phyloP scores from a whole-genome alignment of 23 tunicate genomes.

The Pegea sp. region DNA sequence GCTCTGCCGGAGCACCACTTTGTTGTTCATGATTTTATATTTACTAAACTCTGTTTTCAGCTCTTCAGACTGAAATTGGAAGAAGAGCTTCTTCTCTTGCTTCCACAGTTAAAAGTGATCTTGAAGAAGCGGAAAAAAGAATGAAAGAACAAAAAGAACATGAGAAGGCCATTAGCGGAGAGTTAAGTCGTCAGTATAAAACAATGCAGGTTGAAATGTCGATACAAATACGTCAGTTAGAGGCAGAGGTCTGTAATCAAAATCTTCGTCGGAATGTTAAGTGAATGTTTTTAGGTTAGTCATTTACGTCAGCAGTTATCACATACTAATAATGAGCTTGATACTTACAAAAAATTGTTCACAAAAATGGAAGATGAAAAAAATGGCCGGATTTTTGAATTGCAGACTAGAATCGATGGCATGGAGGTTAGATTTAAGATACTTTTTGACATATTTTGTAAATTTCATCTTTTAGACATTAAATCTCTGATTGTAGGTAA shows the following conservation, averaged over 20 bases:
- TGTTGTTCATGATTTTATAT: no score
- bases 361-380: conserved; percentile 78
- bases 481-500: no score
- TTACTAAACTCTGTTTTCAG: no score
- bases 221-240: conserved; percentile 40
- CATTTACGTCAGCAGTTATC: conserved; percentile 70
- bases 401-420: conserved; percentile 68
- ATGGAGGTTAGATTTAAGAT: conserved; percentile 41
- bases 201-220: conserved; percentile 91
- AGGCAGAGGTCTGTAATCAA: conserved; percentile 43
- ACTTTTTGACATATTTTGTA: not conserved
- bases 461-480: no score
- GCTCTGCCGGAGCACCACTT: no score
- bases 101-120: conserved; percentile 18
- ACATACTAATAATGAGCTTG: conserved; percentile 36
- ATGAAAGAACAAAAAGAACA: conserved; percentile 23
- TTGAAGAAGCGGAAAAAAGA: conserved; percentile 18
- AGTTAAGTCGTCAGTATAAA: conserved; percentile 72
- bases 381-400: conserved; percentile 29
- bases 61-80: conserved; percentile 71
- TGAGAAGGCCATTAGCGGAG: conserved; percentile 79
- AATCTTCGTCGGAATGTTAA: no score
- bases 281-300: conserved; percentile 17
- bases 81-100: conserved; percentile 66
- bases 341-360: conserved; percentile 22